A percentile compares a stretch with the other conserved stretches of the same genome.
These are phyloP conservation scores for Crotophaga sulcirostris DNA, from an alignment of 2,113 vertebrate species.

Conservation along the genomic window DNA sequence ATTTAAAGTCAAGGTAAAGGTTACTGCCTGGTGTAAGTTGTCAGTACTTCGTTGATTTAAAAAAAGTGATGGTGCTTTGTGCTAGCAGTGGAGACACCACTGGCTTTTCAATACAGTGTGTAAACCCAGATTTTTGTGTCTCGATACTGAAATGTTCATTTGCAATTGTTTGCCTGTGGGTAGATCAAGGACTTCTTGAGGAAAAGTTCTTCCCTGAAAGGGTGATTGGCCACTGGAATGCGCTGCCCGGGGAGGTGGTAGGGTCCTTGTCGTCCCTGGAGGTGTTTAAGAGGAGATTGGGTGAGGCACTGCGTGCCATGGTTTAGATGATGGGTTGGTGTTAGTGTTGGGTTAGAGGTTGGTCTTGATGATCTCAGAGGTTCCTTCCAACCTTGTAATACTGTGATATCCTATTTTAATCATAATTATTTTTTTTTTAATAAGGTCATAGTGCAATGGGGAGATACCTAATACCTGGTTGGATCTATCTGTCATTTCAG, in stretches of 20 bases:
- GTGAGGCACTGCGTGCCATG: too few relatives aligned
- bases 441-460: not conserved
- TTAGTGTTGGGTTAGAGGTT: too few relatives aligned
- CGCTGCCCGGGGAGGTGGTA: too few relatives aligned
- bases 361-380: too few relatives aligned
- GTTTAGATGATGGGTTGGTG: too few relatives aligned
- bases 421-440: not conserved
- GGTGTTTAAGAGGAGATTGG: too few relatives aligned
- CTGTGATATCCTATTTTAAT: not conserved
- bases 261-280: too few relatives aligned
- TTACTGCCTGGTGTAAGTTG: not conserved
- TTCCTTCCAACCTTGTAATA: too few relatives aligned
- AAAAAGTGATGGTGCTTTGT: not conserved
- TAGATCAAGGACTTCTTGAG: not conserved
- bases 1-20: not conserved
- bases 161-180: not conserved
- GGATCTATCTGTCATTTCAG: not conserved
- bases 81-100: not conserved
- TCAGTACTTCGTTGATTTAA: not conserved
- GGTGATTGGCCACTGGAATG: too few relatives aligned
- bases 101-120: not conserved
- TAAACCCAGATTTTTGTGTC: not conserved
- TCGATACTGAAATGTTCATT: not conserved
- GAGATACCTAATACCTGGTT: not conserved
- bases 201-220: too few relatives aligned